Base-by-base conservation (phyloP, 2,113 vertebrate species). In the Eulemur rufifrons region DNA sequence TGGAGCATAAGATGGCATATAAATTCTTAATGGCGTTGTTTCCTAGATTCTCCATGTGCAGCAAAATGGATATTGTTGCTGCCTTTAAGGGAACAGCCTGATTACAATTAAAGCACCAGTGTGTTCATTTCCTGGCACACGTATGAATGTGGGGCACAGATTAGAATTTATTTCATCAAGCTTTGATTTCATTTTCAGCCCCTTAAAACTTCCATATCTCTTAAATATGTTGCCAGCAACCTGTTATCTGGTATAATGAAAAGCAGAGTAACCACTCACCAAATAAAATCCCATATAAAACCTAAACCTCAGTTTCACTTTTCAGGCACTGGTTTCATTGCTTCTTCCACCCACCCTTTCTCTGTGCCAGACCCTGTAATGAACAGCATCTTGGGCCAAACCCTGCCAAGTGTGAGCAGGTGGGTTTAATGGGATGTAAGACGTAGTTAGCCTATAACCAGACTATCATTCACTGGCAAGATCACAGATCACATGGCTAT, bases 271-370 rank as follows among this genome's bases (percentile, higher is more conserved):
- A 69, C 97, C 69, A 80, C 91, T 97, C 96, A 97, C 97, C 96
- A 98, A 97, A 97, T 98, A 98, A 98, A 98, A 96, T 52, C 89
- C 47, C 91, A 39, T 56, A 95, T 97, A 97, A 98, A 98, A 96
- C 66, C 69, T 52, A 96, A 97, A 81, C 89, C 95, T 92, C 76
- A 87, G 97, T 95, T 97, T 97, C 95, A 64, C 95, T 97, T 97
- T 97, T 89, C 96, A 98, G 82, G 95, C 91, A 4, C 66, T 42
- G 94, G 80, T 95, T 97, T 96, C 95, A 96, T 90, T 96, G 96
- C 89, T 89, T 66, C 86, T 94, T 87, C 68, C 78, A 94, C 47
- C 93, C 82, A 71, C 86, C 29, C 56, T 74, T 84, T 77, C 86
- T 84, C 69, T 82, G 68, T 85, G 77, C 95, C 97, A 89, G 93